Conservation (phyloP, 2,797 vertebrate species). For the Argentina silus region DNA sequence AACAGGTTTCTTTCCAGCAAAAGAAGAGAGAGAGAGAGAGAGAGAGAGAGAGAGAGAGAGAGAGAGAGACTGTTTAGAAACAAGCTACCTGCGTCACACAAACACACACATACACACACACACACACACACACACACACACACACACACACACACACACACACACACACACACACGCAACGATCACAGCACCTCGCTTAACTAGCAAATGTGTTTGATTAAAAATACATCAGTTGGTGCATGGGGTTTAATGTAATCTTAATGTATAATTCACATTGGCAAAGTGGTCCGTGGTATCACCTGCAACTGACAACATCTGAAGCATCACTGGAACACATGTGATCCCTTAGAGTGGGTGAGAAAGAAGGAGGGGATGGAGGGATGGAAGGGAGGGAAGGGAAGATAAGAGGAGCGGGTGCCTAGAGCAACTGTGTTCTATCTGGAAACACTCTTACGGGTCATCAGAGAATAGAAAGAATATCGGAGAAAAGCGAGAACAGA, state of each 20-base stretch:
- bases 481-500: not conserved
- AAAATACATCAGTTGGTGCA: too few species aligned
- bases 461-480: too few species aligned
- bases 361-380: not conserved
- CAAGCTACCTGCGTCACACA: too few species aligned
- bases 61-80: too few species aligned
- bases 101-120: too few species aligned
- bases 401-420: not conserved
- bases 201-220: not conserved
- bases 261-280: not conserved
- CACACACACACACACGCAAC: too few species aligned
- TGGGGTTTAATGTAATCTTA: not conserved
- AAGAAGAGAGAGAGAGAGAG: not conserved
- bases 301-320: too few species aligned
- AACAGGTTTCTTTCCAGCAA: not conserved
- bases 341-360: not conserved
- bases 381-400: not conserved
- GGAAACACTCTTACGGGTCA: too few species aligned
- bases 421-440: too few species aligned
- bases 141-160: not conserved
- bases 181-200: not conserved
- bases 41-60: too few species aligned
- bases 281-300: not conserved
- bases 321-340: slow-evolving; percentile 21
- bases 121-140: not conserved